phyloP scores from a whole-genome alignment of 2,888 invertebrate genomes.

The Thalpophila matura region DNA sequence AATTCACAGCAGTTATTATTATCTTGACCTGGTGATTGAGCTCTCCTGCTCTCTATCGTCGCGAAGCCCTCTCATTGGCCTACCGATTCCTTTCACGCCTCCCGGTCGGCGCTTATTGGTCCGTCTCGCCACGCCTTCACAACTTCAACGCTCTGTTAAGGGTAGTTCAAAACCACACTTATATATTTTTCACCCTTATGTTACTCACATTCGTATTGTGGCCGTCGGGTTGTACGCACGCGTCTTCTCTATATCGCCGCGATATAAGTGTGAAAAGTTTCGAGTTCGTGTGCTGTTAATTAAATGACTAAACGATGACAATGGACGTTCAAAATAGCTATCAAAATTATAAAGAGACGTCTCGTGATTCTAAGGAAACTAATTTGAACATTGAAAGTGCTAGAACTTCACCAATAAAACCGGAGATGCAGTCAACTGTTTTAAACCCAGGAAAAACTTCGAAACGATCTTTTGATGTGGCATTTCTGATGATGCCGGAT shows the following conservation, averaged over 20 bases:
- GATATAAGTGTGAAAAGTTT: constrained; percentile 89
- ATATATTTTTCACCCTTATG: constrained; percentile 90
- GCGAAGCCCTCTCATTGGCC: constrained; percentile 79
- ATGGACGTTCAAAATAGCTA: constrained; percentile 92
- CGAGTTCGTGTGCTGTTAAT: constrained; percentile 75
- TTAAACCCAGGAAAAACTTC: constrained; percentile 83
- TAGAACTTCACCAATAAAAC: constrained; percentile 85
- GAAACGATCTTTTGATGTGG: constrained; percentile 97
- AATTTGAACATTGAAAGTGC: constrained; percentile 87
- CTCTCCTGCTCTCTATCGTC: constrained; percentile 86
- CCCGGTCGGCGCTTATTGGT: constrained; percentile 81
- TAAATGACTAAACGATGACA: constrained; percentile 91
- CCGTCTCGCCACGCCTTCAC: constrained; percentile 79
- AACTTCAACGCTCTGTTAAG: constrained; percentile 84
- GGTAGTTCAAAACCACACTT: constrained; percentile 88
- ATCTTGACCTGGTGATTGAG: constrained; percentile 90
- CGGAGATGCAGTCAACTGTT: constrained; percentile 82
- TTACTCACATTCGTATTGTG: constrained; percentile 86
- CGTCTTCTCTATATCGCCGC: constrained; percentile 75
- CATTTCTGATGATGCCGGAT: constrained; percentile 97
- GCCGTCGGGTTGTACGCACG: constrained; percentile 85
- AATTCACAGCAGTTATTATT: constrained; percentile 90
- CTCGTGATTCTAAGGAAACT: constrained; percentile 87
- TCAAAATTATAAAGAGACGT: constrained; percentile 86
- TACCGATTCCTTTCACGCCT: constrained; percentile 80